Evolutionary conservation across 2,797 vertebrate species (phyloP), one percentile per base, ranked within the genome.

Genomic region (Serranus cabrilla): DNA sequence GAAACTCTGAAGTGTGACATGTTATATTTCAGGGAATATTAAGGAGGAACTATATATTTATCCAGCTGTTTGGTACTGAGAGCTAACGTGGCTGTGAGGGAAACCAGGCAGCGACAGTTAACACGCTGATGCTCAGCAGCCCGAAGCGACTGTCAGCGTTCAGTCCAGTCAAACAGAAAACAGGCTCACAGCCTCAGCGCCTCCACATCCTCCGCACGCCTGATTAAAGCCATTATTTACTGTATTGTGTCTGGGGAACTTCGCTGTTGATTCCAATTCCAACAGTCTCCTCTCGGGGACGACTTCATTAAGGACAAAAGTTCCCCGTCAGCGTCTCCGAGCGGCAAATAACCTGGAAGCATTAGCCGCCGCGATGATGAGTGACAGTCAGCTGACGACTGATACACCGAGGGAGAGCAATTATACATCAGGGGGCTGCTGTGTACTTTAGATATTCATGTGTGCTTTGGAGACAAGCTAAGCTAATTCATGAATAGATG

Each of bases 401-500:
- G 74, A 73, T 67, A 67, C 54, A 60, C 56, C 70, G 13, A 52
- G 57, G 65, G 61, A 80, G 69, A 17, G 27, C 61, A 79, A 72
- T 81, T 54, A 80, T 43, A 59, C 65, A 62, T 51, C 12, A 14
- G 60, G 18, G 45, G 54, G 25, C 18, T 17, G 46, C 17, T 76
- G 74, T 76, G 82, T 78, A 59, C 69, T 77, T 76, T 60, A 71
- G 59, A 87, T 72, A 81, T 68, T 59, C 64, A 71, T 74, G 78
- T 80, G 79, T 77, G 72, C 77, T 80, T 71, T 69, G 62, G 74
- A 89, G 66, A 85, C 65, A 65, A 80, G 86, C 60, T 55, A 55
- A 66, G 71, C 74, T 82, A 54, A 86, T 85, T 78, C 58, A 78
- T 81, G 88, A 88, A 85, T 88, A 84, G 82, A 91, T 89, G 73